Evolutionary conservation across 2,888 invertebrate genomes (phyloP).

Genomic region (Xestia xanthographa): DNA sequence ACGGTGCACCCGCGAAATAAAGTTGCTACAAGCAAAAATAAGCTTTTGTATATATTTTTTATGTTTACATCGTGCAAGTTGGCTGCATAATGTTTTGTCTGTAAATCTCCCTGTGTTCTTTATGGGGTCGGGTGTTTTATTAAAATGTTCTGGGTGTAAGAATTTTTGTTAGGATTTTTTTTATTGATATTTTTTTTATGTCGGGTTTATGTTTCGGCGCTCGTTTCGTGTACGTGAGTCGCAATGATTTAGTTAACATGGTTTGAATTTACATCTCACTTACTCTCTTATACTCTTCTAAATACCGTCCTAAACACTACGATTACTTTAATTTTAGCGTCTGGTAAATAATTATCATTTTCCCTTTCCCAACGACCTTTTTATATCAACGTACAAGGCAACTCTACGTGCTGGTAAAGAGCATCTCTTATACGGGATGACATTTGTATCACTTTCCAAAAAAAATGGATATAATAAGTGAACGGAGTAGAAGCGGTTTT

Average conservation of each 20-base stretch:
- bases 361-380: background rate
- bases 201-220: background rate
- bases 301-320: background rate
- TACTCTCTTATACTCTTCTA: no score
- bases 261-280: background rate
- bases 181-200: constrained; percentile 23
- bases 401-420: constrained; percentile 77
- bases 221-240: background rate
- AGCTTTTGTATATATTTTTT: constrained; percentile 59
- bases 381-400: background rate
- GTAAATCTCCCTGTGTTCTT: constrained; percentile 30
- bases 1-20: constrained; percentile 71
- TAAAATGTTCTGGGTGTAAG: constrained; percentile 39
- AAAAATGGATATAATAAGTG: no score
- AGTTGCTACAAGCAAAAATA: constrained; percentile 63
- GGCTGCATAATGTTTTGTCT: constrained; percentile 41
- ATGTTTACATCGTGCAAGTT: constrained; percentile 40
- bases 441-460: no score
- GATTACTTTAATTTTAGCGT: background rate
- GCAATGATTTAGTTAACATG: background rate
- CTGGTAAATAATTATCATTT: background rate
- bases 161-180: constrained; percentile 36
- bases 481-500: no score
- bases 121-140: constrained; percentile 34
- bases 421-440: background rate